A percentile compares a stretch with the other conserved stretches of the same genome.
phyloP scores from a whole-genome alignment of 2,888 invertebrate genomes.

The Cerastis rubricosa region DNA sequence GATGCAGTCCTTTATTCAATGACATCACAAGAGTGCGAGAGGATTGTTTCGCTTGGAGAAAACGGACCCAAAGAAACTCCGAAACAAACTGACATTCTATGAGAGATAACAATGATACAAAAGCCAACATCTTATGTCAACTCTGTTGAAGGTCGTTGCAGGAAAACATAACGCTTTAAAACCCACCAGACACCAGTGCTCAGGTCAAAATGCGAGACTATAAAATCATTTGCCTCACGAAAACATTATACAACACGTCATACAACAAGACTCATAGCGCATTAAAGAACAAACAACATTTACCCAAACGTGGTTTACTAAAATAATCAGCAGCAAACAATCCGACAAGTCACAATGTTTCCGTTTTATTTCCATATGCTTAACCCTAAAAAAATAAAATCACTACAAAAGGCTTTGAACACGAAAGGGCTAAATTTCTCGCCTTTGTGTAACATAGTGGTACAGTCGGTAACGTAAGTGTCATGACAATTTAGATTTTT shows the following conservation, averaged over 20 bases:
- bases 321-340: conserved; percentile 37
- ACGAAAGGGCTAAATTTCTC: conserved; percentile 49
- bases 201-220: neutral
- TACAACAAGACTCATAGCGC: neutral
- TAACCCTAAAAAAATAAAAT: conserved; percentile 48
- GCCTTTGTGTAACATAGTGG: conserved; percentile 27
- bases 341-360: conserved; percentile 36
- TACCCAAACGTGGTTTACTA: conserved; percentile 11
- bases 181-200: neutral
- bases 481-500: neutral
- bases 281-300: conserved; percentile 8
- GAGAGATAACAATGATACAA: too few relatives aligned
- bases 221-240: neutral
- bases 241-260: neutral
- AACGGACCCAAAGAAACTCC: too few relatives aligned
- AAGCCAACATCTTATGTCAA: too few relatives aligned
- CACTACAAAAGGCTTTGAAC: conserved; percentile 33
- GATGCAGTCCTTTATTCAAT: too few relatives aligned
- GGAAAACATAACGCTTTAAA: too few relatives aligned
- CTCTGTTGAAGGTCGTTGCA: too few relatives aligned
- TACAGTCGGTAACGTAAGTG: conserved; percentile 17
- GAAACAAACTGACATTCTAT: too few relatives aligned
- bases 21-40: too few relatives aligned
- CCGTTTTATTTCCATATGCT: conserved; percentile 50
- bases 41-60: too few relatives aligned